Base-by-base conservation (phyloP, 1,140 invertebrate genomes). In the Gonioctena quinquepunctata region DNA sequence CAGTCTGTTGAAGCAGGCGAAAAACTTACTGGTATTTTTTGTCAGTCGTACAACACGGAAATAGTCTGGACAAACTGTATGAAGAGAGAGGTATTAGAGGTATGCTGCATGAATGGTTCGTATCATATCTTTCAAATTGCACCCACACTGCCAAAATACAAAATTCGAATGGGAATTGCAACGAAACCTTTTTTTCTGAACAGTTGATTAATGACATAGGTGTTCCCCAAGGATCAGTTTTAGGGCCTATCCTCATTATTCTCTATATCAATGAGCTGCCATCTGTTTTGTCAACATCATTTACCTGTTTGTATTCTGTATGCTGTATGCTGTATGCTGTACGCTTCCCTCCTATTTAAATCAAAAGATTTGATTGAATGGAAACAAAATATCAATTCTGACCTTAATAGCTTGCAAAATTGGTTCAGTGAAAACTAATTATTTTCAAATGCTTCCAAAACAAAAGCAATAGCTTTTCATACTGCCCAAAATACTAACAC, bases 401-500 rank as follows among this genome's bases (percentile, higher is more conserved):
- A 50, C n/a, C 49, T 50, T 19, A n/a, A n/a, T n/a, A 50, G 49
- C 49, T 50, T 50, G 49, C 49, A 50, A 50, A 50, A 50, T 50
- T 50, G 49, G 49, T 50, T 50, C 49, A 50, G 49, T 50, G 49
- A 50, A 50, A 50, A 50, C n/a, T 50, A 4, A 19, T 50, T n/a
- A 50, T 50, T 50, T 50, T 50, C n/a, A n/a, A 50, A 50, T 50
- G 49, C 49, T n/a, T 50, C 49, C 49, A 50, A n/a, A 19, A 50
- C 49, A n/a, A 50, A 50, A 50, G 49, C 49, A 50, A n/a, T 50
- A 50, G 49, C 49, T 50, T 3, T 50, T 5, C 49, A 50, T 50
- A 50, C 49, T 50, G 49, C 49, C 49, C 49, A 50, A n/a, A 50
- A n/a, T 50, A 50, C n/a, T 50, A 50, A 50, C n/a, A 50, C 49